Evolutionary conservation across 2,888 invertebrate genomes (phyloP).

Genomic region (Folsomia manolachei): DNA sequence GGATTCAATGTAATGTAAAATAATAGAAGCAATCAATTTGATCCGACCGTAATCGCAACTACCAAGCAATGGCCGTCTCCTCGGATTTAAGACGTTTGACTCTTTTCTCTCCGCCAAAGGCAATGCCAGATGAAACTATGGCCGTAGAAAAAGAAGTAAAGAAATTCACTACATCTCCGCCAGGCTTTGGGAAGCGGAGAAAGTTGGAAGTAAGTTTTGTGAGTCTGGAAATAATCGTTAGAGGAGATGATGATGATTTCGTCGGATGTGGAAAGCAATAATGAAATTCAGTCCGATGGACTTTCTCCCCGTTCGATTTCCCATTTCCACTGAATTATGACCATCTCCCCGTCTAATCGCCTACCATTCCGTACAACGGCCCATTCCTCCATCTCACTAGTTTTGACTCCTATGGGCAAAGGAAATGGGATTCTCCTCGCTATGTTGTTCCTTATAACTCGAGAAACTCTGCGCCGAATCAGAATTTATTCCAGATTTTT

Average conservation of each 20-base stretch:
- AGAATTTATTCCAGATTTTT: no score
- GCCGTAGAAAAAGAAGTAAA: no score
- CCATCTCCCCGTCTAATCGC: conserved; percentile 26
- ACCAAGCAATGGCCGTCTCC: no score
- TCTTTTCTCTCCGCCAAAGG: no score
- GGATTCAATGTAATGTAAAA: conserved; percentile 18
- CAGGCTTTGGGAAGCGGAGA: conserved; percentile 1
- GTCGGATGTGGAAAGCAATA: conserved; percentile 3
- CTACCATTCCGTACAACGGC: not conserved
- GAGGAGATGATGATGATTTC: conserved; percentile 11
- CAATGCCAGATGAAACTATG: no score
- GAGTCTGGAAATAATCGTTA: not conserved
- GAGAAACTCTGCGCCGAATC: no score
- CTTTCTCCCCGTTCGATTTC: conserved; percentile 43
- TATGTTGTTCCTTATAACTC: no score
- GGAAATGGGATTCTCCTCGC: no score
- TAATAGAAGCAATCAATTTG: conserved; percentile 15
- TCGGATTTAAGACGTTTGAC: no score
- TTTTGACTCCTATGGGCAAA: no score
- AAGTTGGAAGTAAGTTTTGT: not conserved
- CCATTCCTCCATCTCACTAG: no score
- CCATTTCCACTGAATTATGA: conserved; percentile 32
- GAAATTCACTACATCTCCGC: no score
- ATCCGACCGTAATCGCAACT: not conserved
- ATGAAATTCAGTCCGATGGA: conserved; percentile 23